phyloP scores from a whole-genome alignment of 2,888 invertebrate species.

The Scelioninae gen. 1 region DNA sequence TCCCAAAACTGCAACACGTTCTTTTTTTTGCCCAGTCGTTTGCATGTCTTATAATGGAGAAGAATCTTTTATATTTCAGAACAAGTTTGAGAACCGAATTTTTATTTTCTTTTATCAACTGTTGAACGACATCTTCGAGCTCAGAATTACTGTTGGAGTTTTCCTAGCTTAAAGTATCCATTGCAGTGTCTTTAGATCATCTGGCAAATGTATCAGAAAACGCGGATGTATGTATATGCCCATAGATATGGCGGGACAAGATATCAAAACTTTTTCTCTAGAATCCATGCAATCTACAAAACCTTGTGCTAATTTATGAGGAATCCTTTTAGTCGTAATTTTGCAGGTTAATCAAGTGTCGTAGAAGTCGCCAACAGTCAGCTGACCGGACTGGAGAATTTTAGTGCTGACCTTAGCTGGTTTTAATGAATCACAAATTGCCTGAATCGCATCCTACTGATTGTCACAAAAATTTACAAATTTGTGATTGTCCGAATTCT shows the following conservation, averaged over 20 bases:
- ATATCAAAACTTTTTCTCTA: not conserved
- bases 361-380: not conserved
- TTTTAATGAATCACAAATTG: not conserved
- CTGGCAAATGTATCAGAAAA: not conserved
- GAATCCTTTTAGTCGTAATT: not conserved
- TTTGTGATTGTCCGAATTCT: not conserved
- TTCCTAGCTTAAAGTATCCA: too few species aligned
- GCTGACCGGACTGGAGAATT: not conserved
- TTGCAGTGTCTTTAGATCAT: too few species aligned
- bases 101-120: too few species aligned
- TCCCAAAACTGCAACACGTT: too few species aligned
- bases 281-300: not conserved
- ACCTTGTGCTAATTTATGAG: not conserved
- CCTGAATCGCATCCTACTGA: not conserved
- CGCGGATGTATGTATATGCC: not conserved
- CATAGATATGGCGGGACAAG: not conserved
- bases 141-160: too few species aligned
- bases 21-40: too few species aligned
- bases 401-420: not conserved
- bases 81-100: too few species aligned
- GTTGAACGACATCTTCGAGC: too few species aligned
- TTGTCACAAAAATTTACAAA: not conserved
- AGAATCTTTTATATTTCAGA: too few species aligned
- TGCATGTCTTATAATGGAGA: too few species aligned
- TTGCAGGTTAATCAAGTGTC: not conserved